phyloP scores from a whole-genome alignment of 2,113 vertebrate genomes.

The Scalopus aquaticus region DNA sequence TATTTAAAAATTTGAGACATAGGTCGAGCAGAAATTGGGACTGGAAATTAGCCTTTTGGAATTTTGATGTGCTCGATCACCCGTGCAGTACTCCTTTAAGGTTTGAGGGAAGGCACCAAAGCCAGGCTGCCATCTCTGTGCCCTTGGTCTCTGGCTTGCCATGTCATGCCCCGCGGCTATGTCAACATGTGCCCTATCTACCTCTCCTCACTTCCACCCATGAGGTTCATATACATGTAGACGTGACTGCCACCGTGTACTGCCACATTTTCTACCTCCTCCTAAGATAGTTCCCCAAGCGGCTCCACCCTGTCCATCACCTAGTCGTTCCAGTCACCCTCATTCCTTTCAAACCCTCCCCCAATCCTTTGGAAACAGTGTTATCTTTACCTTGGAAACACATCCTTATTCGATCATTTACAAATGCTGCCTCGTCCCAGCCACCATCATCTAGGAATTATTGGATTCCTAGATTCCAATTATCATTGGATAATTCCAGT shows the following conservation, averaged over 20 bases:
- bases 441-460: neutral
- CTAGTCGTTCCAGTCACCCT: neutral
- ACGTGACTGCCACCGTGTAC: neutral
- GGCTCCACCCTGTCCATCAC: neutral
- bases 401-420: neutral
- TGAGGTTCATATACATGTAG: neutral
- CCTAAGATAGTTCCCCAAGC: neutral
- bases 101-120: neutral
- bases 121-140: neutral
- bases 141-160: neutral
- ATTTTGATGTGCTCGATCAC: neutral
- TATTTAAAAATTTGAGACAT: neutral
- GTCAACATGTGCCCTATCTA: neutral
- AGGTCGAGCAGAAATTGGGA: neutral
- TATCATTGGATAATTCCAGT: too few species aligned
- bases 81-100: neutral
- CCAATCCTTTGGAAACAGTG: neutral
- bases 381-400: neutral
- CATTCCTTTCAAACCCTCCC: neutral
- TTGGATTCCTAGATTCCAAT: too few species aligned
- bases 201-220: neutral
- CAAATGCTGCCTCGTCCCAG: too few species aligned
- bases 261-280: neutral
- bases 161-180: neutral
- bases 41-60: neutral